Conservation (phyloP, 2,797 vertebrate genomes). For the Clarias fuscus region DNA sequence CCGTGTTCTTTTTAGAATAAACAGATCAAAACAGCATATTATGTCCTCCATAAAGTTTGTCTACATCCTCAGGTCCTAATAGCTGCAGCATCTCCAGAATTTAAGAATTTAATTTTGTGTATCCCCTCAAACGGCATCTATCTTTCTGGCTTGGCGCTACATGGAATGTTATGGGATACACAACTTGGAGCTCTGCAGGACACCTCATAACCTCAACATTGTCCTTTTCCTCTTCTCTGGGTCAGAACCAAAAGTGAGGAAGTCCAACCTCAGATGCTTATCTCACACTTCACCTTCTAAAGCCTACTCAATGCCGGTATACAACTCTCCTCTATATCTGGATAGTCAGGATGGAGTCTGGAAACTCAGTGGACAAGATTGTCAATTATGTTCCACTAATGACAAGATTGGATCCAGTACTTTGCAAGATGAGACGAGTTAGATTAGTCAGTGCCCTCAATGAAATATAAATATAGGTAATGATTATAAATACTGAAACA, state of each 20-base stretch:
- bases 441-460: slow-evolving; percentile 66
- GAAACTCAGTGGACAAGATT: slow-evolving; percentile 58
- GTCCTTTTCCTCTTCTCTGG: slow-evolving; percentile 71
- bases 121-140: slow-evolving; percentile 62
- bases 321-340: slow-evolving; percentile 78
- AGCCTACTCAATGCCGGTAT: slow-evolving; percentile 56
- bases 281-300: neutral
- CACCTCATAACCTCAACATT: slow-evolving; percentile 60
- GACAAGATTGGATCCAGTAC: slow-evolving; percentile 60
- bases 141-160: slow-evolving; percentile 78
- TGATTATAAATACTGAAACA: neutral
- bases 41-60: neutral
- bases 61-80: slow-evolving; percentile 65
- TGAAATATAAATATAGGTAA: neutral
- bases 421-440: slow-evolving; percentile 70
- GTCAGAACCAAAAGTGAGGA: slow-evolving; percentile 57
- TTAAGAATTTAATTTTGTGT: neutral
- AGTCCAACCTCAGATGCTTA: neutral
- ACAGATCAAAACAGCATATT: neutral
- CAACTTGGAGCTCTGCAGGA: slow-evolving; percentile 66
- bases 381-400: slow-evolving; percentile 66
- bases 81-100: slow-evolving; percentile 33
- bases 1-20: neutral
- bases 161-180: slow-evolving; percentile 77
- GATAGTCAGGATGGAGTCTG: slow-evolving; percentile 48